phyloP scores from a whole-genome alignment of 2,113 vertebrate genomes.

The Myiopsitta monachus region DNA sequence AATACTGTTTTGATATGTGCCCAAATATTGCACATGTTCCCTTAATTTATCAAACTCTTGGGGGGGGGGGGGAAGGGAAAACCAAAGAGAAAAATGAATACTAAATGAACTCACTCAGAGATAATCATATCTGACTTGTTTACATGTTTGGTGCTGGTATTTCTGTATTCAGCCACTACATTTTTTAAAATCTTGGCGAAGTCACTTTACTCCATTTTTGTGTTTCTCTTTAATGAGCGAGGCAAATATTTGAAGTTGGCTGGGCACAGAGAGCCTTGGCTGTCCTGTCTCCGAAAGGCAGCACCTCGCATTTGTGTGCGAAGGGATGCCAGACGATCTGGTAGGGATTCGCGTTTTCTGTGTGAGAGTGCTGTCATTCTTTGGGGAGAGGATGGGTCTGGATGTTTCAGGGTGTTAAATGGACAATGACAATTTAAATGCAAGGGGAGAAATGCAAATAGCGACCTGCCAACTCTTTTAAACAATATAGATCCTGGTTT shows the following conservation, averaged over 20 bases:
- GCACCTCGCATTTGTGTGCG: slow-evolving; percentile 6
- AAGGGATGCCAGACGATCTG: slow-evolving; percentile 15
- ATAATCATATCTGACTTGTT: slow-evolving; percentile 71
- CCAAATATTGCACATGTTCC: neutral
- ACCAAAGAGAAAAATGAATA: slow-evolving; percentile 22
- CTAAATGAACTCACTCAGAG: slow-evolving; percentile 61
- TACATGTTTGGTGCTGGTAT: slow-evolving; percentile 65
- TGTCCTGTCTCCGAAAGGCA: slow-evolving; percentile 53
- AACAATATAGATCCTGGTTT: neutral
- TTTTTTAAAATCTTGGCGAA: slow-evolving; percentile 55
- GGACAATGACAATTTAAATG: neutral
- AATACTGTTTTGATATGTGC: neutral
- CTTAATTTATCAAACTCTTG: slow-evolving; percentile 20
- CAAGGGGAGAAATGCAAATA: neutral
- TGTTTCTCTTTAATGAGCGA: slow-evolving; percentile 53
- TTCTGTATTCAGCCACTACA: slow-evolving; percentile 60
- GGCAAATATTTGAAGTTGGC: slow-evolving; percentile 56
- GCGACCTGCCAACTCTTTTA: neutral
- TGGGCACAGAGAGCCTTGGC: slow-evolving; percentile 50
- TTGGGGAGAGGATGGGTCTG: neutral
- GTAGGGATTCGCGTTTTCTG: neutral
- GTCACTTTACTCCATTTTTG: slow-evolving; percentile 40
- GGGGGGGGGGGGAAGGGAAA: no score
- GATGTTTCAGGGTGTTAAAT: neutral
- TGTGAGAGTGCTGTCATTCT: neutral